Evolutionary conservation across 23 tunicate genomes (phyloP).

Genomic region (Phallusia fumigata): DNA sequence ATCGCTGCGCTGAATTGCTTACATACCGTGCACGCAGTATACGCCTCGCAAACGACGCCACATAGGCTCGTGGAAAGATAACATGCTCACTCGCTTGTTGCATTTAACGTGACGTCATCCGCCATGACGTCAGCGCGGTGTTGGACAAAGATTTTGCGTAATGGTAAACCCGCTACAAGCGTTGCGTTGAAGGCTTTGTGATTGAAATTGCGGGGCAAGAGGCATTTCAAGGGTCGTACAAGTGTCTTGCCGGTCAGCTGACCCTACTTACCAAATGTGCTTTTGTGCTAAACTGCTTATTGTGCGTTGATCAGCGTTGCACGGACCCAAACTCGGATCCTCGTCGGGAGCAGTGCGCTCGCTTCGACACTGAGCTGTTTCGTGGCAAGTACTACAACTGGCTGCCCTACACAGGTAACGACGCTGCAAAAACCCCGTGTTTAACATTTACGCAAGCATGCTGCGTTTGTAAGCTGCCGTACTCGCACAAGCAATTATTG

Average conservation of each 20-base stretch:
- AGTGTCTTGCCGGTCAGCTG: not conserved
- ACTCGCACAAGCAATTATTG: too few relatives aligned
- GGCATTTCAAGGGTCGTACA: not conserved
- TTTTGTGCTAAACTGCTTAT: slow-evolving; percentile 14
- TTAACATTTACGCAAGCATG: too few relatives aligned
- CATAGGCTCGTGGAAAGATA: too few relatives aligned
- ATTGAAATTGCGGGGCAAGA: not conserved
- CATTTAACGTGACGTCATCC: too few relatives aligned
- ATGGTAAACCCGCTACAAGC: too few relatives aligned
- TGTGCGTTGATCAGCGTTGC: slow-evolving; percentile 38
- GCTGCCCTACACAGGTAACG: slow-evolving; percentile 46
- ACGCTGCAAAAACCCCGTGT: too few relatives aligned
- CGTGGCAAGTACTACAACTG: slow-evolving; percentile 94
- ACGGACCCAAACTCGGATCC: slow-evolving; percentile 33
- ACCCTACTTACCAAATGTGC: not conserved
- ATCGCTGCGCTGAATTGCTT: not conserved
- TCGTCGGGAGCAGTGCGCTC: slow-evolving; percentile 88
- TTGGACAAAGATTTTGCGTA: too few relatives aligned
- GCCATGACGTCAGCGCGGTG: too few relatives aligned
- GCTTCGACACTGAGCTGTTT: slow-evolving; percentile 77
- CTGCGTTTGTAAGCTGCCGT: too few relatives aligned
- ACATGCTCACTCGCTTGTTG: too few relatives aligned
- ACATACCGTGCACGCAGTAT: not conserved
- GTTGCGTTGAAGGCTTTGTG: not conserved
- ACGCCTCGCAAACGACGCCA: too few relatives aligned